Evolutionary conservation across 2,113 vertebrate genomes (phyloP).

Genomic region (Nyctereutes procyonoides): DNA sequence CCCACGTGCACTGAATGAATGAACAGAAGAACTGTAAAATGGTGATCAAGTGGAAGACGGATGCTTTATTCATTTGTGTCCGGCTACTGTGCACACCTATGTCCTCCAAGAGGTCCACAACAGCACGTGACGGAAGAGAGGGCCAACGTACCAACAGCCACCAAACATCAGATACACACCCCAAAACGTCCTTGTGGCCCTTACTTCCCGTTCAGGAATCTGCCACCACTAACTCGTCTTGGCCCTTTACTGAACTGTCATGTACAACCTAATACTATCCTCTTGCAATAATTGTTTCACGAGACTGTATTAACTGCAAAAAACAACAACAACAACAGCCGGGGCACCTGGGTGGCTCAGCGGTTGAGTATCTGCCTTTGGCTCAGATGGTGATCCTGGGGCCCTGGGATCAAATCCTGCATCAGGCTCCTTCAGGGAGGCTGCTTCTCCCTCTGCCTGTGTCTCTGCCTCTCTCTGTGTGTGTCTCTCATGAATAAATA

Average conservation of each 20-base stretch:
- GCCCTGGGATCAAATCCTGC: no score
- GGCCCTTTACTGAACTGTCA: not conserved
- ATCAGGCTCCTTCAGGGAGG: no score
- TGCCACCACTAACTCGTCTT: no score
- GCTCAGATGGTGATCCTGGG: no score
- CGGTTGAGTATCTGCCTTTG: no score
- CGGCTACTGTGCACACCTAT: fast-evolving
- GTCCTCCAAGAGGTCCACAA: not conserved
- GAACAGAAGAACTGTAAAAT: not conserved
- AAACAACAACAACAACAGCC: not conserved
- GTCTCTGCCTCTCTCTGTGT: no score
- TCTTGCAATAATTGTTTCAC: not conserved
- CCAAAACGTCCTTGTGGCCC: not conserved
- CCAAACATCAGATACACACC: fast-evolving
- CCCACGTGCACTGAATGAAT: not conserved
- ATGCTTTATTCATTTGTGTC: not conserved
- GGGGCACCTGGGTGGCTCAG: no score
- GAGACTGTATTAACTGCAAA: not conserved
- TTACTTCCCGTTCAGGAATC: not conserved
- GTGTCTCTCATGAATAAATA: no score
- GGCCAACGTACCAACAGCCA: no score
- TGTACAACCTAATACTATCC: not conserved
- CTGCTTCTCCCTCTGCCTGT: no score
- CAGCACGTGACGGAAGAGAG: not conserved
- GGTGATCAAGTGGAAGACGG: not conserved